Evolutionary conservation across 1,140 invertebrate genomes (phyloP).

Genomic region (Drosophila teissieri): DNA sequence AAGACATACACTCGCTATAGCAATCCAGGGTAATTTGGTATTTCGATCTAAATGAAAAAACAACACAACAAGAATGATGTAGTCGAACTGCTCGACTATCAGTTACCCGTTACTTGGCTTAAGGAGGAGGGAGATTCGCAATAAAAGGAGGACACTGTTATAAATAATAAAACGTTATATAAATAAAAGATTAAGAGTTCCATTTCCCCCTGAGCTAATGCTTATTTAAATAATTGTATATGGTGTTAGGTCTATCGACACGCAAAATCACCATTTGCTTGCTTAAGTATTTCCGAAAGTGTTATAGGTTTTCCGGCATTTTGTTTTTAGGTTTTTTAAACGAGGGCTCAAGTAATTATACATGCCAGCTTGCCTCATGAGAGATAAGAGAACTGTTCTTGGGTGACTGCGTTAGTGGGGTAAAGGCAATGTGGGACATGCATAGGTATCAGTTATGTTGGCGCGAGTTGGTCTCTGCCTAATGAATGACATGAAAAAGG

Average conservation of each 20-base stretch:
- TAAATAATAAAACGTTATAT: no score
- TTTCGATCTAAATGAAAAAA: no score
- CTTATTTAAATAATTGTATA: background rate
- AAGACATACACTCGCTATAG: no score
- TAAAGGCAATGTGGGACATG: conserved; percentile 38
- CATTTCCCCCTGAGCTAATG: background rate
- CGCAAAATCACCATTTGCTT: background rate
- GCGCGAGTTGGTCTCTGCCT: conserved; percentile 55
- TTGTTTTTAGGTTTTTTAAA: background rate
- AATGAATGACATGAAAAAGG: conserved; percentile 63
- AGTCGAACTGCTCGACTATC: no score
- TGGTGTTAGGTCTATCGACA: no score
- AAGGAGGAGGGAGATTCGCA: no score
- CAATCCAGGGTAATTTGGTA: no score
- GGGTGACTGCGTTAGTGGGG: conserved; percentile 17
- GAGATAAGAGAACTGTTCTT: conserved; percentile 54
- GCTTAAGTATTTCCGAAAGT: background rate
- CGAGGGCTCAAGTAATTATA: conserved; percentile 69
- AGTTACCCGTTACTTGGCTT: no score
- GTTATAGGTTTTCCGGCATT: background rate
- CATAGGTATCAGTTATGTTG: conserved; percentile 71
- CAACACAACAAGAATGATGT: no score
- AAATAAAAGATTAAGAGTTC: no score
- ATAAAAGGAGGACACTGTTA: no score
- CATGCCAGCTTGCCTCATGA: conserved; percentile 59